Percentiles rank a stretch among this genome's conserved stretches.
Evolutionary conservation across 2,888 invertebrate genomes (phyloP).

Genomic region (Pecten maximus): DNA sequence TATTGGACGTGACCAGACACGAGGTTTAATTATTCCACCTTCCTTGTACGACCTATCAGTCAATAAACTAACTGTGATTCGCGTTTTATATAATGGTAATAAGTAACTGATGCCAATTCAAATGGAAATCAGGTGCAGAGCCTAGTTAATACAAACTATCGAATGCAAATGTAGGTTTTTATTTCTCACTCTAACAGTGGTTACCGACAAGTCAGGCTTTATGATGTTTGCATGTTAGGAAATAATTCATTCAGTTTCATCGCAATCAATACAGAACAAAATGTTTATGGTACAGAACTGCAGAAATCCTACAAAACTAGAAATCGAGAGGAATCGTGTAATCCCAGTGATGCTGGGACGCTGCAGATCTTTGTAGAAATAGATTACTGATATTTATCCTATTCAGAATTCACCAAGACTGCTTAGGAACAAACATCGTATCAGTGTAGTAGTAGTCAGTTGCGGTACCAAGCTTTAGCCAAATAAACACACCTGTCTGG

Average conservation of each 20-base stretch:
- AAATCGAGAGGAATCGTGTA: background rate
- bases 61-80: background rate
- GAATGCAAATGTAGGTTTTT: constrained; percentile 27
- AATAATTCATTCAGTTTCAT: constrained; percentile 33
- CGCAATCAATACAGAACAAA: constrained; percentile 26
- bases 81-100: background rate
- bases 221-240: constrained; percentile 26
- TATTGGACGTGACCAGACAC: constrained; percentile 2
- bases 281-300: background rate
- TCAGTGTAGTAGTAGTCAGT: too few relatives aligned
- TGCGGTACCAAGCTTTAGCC: background rate
- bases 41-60: background rate
- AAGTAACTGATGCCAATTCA: constrained; percentile 29
- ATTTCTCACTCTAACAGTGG: background rate
- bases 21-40: background rate
- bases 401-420: background rate
- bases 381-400: background rate
- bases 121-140: constrained; percentile 13
- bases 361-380: background rate
- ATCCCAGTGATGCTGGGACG: background rate
- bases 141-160: background rate
- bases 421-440: background rate
- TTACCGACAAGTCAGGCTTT: background rate
- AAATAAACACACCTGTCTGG: background rate
- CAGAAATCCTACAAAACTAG: background rate